phyloP scores from a whole-genome alignment of 2,113 vertebrate genomes.

The Mesembrinibis cayennensis region DNA sequence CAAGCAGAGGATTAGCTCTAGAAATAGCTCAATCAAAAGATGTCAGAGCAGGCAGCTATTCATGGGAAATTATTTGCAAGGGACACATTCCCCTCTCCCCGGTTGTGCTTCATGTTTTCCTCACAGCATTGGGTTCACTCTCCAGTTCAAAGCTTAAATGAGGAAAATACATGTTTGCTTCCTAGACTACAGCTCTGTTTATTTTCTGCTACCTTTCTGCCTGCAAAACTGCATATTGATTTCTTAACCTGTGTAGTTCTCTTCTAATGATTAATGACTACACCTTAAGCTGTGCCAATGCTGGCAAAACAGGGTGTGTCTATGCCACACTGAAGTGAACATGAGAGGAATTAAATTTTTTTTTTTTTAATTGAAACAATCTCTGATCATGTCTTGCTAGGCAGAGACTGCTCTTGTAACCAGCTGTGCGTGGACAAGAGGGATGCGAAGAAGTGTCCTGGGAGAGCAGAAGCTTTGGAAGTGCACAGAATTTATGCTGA shows the following conservation, averaged over 20 bases:
- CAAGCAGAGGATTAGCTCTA: conserved; percentile 11
- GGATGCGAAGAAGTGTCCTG: background rate
- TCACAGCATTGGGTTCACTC: background rate
- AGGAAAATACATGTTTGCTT: background rate
- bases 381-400: background rate
- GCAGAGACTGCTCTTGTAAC: background rate
- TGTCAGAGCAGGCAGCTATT: background rate
- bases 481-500: background rate
- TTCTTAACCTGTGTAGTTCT: background rate
- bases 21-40: conserved; percentile 53
- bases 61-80: conserved; percentile 12
- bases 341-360: background rate
- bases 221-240: conserved; percentile 24
- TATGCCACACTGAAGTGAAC: background rate
- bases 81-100: background rate
- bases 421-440: background rate
- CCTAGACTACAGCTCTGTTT: background rate
- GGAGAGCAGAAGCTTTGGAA: background rate
- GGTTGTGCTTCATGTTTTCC: background rate
- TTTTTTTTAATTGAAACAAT: background rate
- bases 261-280: background rate
- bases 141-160: conserved; percentile 13
- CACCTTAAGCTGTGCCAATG: background rate
- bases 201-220: conserved; percentile 17
- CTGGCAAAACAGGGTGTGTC: background rate